A percentile compares a stretch with the other conserved stretches of the same genome.
phyloP scores from a whole-genome alignment of 2,113 vertebrate species.

The Heterocephalus glaber region DNA sequence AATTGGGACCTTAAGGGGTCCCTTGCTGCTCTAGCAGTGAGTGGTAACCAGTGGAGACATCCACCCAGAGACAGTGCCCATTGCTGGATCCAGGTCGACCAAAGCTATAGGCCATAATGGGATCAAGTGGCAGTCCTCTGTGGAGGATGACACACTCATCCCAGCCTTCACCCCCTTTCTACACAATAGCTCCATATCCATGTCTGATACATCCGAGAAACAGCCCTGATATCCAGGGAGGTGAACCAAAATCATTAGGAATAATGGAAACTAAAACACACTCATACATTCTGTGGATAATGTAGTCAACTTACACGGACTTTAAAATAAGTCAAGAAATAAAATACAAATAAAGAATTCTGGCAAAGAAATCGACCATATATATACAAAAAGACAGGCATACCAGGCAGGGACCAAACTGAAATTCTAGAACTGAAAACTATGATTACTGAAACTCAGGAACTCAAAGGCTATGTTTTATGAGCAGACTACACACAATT shows the following conservation, averaged over 20 bases:
- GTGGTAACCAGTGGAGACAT: neutral
- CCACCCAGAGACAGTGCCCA: neutral
- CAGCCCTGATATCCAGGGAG: neutral
- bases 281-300: neutral
- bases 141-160: neutral
- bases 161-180: neutral
- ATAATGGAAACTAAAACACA: neutral
- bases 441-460: neutral
- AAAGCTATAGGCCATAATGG: neutral
- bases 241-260: neutral
- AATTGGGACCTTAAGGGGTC: neutral
- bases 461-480: conserved; percentile 1
- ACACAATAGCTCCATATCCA: neutral
- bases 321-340: conserved; percentile 35
- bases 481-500: neutral
- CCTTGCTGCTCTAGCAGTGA: neutral
- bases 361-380: neutral
- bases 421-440: neutral
- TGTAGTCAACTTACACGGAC: neutral
- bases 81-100: neutral
- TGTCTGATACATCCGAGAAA: neutral
- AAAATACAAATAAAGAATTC: conserved; percentile 12
- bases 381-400: neutral
- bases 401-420: neutral
- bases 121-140: neutral